Base-by-base conservation (phyloP, 1,140 invertebrate genomes). In the Aphelenchoides fujianensis region DNA sequence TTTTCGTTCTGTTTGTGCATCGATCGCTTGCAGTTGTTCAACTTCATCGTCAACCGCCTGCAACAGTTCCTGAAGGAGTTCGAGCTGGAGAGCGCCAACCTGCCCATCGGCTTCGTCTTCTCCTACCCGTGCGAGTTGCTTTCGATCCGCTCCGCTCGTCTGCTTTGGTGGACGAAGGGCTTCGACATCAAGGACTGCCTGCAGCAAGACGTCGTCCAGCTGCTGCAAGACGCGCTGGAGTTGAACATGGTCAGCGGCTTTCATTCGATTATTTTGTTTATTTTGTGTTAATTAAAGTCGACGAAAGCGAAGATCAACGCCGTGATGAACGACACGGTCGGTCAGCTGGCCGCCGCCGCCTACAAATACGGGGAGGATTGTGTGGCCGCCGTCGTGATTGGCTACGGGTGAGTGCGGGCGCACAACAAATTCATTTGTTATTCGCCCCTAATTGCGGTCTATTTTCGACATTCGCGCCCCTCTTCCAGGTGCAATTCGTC, bases 241-340 rank as follows among this genome's bases (percentile, higher is more conserved):
- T 31, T 84, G 64, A 83, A 84, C 57, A 82, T 83, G 82, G 79
- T 82, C 72, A 37, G 23, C 68, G 61, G 12, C 16, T 34, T 34
- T 66, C 36, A 27, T 41, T 63, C 71, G 28, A 74, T 31, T 74
- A n/a, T 23, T 28, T n/a, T n/a, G n/a, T n/a, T n/a, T n/a, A n/a
- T n/a, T n/a, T n/a, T n/a, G n/a, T n/a, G 1, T 27, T 41, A 2
- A 16, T 75, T 81, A 77, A 54, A 81, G 79, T 81, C 76, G 1
- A 82, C 79, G 41, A 82, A 82, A 64, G 82, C 78, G 2, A 73
- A 76, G 48, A 81, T 83, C 52, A 83, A 83, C 41, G 82, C 82
- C 12, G 82, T 83, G 36, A 83, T 83, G 82, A 83, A 83, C 68
- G 82, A 83, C 67, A 83, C 82, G 3, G 82, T 83, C 19, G 82